Base-by-base conservation (phyloP, 2,888 invertebrate genomes). In the Eilema sororculum region DNA sequence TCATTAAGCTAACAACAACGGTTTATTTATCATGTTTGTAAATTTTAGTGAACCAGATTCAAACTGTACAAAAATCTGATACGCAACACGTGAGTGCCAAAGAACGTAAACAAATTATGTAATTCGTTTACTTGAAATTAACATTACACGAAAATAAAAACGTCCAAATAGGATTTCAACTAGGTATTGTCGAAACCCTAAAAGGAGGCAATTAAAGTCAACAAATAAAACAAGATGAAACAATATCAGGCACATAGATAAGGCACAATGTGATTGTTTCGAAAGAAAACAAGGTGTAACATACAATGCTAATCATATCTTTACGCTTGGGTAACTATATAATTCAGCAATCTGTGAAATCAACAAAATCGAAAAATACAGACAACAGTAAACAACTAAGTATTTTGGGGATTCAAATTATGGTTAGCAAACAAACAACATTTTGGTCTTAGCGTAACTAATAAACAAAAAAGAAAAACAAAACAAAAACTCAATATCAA, bases 211-310 rank as follows among this genome's bases (percentile, higher is more conserved):
- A 79, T 72, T 13, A 57, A 82, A 73, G 74, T 78, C 80, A 78
- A 73, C 71, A 76, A 78, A 73, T 79, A 74, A 80, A 84, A 78
- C 65, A 78, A 77, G 68, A 80, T 79, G 82, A 86, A 87, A 88
- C 83, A 86, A 86, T 74, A 74, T 85, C 84, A 91, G 92, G 93
- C 92, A 93, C 91, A 89, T 90, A 80, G 83, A 86, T 91, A 94
- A 94, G 95, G 95, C 94, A 95, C 95, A 79, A 87, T 76, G 91
- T 89, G 90, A 89, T 87, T 84, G 82, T 87, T 87, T 80, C 83
- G 71, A 82, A 69, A 63, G 62, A 60, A 75, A 78, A 69, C n/a
- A n/a, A 64, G 46, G n/a, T 28, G 64, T 64, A 73, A 64, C 69
- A 73, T 74, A 25, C 2, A 63, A 60, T 56, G 28, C 37, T 28